phyloP scores from a whole-genome alignment of 2,113 vertebrate species.

The Alces alces region DNA sequence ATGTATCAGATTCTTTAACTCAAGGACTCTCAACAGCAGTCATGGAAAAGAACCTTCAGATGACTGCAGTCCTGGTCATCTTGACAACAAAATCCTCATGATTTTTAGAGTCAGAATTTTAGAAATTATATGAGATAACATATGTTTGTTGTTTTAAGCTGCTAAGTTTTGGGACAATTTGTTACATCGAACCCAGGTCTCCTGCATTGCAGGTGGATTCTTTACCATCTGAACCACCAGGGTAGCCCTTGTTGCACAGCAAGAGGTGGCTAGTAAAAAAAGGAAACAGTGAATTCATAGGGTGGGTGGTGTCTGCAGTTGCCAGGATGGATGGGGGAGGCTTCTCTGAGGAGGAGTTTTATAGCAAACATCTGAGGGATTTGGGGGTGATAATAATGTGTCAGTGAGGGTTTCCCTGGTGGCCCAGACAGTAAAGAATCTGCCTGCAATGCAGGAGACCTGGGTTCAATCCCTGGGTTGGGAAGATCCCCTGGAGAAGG shows the following conservation, averaged over 20 bases:
- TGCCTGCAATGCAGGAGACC: neutral
- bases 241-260: neutral
- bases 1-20: neutral
- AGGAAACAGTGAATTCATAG: neutral
- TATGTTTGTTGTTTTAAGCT: neutral
- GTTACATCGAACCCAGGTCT: neutral
- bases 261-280: neutral
- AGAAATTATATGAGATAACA: neutral
- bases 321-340: neutral
- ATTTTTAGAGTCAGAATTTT: neutral
- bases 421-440: neutral
- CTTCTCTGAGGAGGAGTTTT: neutral
- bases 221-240: neutral
- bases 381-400: neutral
- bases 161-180: neutral
- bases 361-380: neutral
- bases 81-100: neutral
- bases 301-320: neutral
- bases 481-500: neutral
- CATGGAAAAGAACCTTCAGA: neutral
- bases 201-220: neutral
- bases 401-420: neutral
- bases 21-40: neutral
- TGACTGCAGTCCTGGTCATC: neutral
- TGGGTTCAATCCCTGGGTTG: neutral